phyloP scores from a whole-genome alignment of 2,888 invertebrate genomes.

The Volucella zonaria region DNA sequence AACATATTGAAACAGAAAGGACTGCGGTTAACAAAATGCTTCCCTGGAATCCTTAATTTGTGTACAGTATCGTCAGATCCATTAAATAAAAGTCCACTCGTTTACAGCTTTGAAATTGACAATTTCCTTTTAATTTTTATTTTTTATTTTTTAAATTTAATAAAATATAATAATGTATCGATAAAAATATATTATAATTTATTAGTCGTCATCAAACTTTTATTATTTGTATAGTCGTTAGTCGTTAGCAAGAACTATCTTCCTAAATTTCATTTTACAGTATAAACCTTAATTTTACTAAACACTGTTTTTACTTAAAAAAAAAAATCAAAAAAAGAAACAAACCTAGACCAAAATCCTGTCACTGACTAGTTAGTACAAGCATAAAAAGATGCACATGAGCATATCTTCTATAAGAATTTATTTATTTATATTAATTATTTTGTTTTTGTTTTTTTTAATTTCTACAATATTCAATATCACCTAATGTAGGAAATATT shows the following conservation, averaged over 20 bases:
- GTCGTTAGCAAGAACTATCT: background rate
- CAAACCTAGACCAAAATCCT: no score
- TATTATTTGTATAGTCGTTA: background rate
- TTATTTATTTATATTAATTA: background rate
- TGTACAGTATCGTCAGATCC: no score
- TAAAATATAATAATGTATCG: conserved; percentile 18
- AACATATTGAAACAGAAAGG: no score
- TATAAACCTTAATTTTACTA: conserved; percentile 27
- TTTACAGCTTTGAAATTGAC: conserved; percentile 2
- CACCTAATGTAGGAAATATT: conserved; percentile 64
- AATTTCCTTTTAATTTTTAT: background rate
- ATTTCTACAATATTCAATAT: no score
- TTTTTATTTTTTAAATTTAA: conserved; percentile 20
- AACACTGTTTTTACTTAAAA: background rate
- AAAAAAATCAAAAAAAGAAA: background rate
- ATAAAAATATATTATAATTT: conserved; percentile 30
- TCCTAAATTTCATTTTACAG: conserved; percentile 1
- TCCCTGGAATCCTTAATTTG: no score
- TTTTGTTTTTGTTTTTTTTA: conserved; percentile 1
- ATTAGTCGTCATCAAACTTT: conserved; percentile 14
- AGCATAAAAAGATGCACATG: conserved; percentile 26
- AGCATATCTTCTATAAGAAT: conserved; percentile 5
- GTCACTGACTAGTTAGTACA: background rate
- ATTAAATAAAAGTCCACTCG: background rate
- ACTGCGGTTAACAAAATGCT: no score